Evolutionary conservation across 2,888 invertebrate species (phyloP), one percentile per base, ranked within the genome.

Genomic region (Chironomus tentans): DNA sequence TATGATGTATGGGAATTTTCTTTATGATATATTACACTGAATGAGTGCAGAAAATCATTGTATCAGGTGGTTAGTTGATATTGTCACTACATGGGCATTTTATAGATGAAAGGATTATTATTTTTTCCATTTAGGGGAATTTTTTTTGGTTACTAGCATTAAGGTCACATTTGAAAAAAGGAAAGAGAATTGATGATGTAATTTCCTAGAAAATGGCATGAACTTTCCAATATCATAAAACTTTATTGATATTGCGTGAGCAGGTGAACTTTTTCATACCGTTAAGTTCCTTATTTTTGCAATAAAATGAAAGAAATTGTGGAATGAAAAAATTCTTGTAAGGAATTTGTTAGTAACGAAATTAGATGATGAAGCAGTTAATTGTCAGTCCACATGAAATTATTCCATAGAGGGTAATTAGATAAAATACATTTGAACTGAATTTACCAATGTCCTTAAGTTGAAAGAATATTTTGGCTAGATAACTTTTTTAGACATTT

Each of bases 211-310:
- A 62, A 21, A 28, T 50, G 50, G 38, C 65, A 61, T 72, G 72
- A 72, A 72, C 72, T 72, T 72, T 72, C 61, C 13, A 72, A 56
- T 56, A 15, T 15, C 28, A 72, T 72, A 61, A 72, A 72, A 61
- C 46, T 72, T 72, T 72, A 72, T 72, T 61, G 72, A 72, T 72
- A 72, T 72, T 72, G 72, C 72, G 24, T 62, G 62, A 62, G 72
- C 72, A 72, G 72, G 72, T 72, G 72, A 72, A 61, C 50, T 70
- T 22, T 70, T 15, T 22, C 46, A 38, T 38, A 38, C 10, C 0
- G 38, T 38, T 38, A 1, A 10, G 10, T 38, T 38, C 10, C 38
- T 38, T 38, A 38, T 38, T 7, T 38, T 38, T 10, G 50, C 50
- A 15, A 56, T 18, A 56, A 15, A 5, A 18, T 18, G 18, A 56